phyloP scores from a whole-genome alignment of 2,797 vertebrate species.

The Halcyon leucocephala region DNA sequence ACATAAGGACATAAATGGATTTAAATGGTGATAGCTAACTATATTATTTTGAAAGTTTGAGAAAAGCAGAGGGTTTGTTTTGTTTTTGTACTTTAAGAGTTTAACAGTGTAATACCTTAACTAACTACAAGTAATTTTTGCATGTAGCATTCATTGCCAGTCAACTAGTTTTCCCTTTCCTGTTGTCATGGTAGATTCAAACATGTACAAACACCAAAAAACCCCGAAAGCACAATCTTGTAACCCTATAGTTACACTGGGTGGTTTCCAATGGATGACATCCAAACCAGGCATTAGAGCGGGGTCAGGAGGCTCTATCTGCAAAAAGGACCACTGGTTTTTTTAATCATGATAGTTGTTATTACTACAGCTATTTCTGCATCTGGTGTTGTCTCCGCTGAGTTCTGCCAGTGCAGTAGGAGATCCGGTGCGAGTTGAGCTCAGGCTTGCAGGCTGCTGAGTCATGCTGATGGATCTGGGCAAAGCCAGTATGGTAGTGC shows the following conservation, averaged over 20 bases:
- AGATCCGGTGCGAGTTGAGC: background rate
- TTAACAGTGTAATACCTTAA: background rate
- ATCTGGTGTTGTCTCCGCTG: background rate
- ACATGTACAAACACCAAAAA: background rate
- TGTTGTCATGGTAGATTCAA: background rate
- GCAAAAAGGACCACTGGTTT: background rate
- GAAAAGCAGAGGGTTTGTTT: background rate
- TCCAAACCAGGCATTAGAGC: background rate
- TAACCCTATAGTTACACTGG: background rate
- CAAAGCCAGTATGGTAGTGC: background rate
- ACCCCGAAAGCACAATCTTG: background rate
- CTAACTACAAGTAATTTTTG: background rate
- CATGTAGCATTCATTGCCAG: background rate
- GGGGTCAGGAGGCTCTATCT: background rate
- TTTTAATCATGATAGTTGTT: background rate
- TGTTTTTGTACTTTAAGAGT: background rate
- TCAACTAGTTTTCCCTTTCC: background rate
- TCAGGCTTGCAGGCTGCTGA: slow-evolving; percentile 27
- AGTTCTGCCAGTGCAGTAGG: background rate
- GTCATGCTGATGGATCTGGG: background rate
- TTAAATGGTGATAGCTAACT: background rate
- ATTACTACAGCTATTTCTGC: background rate
- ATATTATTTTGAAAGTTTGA: background rate
- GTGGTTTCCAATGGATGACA: background rate
- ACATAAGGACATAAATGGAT: background rate